These are phyloP conservation scores for Hirtodrosophila confusa DNA, from an alignment of 2,888 invertebrate species.

Conservation along the genomic window DNA sequence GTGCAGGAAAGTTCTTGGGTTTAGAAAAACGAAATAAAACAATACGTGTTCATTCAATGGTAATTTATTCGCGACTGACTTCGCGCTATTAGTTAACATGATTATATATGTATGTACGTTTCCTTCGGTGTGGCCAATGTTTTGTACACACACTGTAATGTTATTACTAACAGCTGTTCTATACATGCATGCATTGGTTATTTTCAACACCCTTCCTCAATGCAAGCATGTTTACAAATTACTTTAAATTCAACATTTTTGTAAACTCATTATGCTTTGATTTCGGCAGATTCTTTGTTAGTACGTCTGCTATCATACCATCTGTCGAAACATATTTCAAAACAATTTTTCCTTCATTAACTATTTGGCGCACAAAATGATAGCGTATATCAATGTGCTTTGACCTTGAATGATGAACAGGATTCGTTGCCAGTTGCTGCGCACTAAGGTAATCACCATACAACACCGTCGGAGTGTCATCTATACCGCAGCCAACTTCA, in stretches of 20 bases:
- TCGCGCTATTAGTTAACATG: too few species aligned
- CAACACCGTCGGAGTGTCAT: conserved; percentile 6
- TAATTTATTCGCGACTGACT: too few species aligned
- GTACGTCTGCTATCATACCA: conserved; percentile 31
- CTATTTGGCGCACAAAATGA: conserved; percentile 30
- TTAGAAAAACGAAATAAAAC: too few species aligned
- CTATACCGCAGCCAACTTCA: conserved; percentile 8
- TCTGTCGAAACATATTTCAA: conserved; percentile 26
- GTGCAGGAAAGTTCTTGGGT: too few species aligned
- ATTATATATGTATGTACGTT: too few species aligned
- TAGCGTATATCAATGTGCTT: conserved; percentile 34
- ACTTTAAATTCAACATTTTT: not conserved
- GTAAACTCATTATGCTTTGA: conserved; percentile 7
- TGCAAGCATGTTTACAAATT: not conserved
- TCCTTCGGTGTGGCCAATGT: not conserved
- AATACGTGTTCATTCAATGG: too few species aligned
- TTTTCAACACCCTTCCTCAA: conserved; percentile 13
- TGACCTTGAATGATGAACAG: conserved; percentile 31
- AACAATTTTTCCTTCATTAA: conserved; percentile 16
- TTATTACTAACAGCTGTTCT: not conserved
- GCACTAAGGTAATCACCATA: conserved; percentile 2
- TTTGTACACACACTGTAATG: not conserved
- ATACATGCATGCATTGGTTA: not conserved
- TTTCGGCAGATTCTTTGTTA: conserved; percentile 18
- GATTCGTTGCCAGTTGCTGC: conserved; percentile 16